These are phyloP conservation scores for Semnornis frantzii DNA, from an alignment of 2,113 vertebrate species.

Conservation along the genomic window DNA sequence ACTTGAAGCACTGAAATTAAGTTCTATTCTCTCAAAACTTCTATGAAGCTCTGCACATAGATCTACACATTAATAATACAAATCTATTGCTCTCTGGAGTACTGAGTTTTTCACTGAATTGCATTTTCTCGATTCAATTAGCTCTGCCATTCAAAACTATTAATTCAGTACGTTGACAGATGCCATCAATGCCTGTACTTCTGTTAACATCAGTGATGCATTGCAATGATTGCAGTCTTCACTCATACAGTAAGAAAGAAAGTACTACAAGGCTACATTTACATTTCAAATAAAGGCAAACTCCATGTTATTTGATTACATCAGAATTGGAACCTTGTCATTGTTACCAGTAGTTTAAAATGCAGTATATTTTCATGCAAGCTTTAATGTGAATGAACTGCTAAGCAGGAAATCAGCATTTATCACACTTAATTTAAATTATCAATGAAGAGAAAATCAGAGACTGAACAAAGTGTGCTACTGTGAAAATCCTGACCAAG, in stretches of 20 bases:
- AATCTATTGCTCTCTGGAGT: neutral
- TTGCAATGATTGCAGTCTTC: neutral
- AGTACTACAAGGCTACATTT: neutral
- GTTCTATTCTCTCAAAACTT: too few relatives aligned
- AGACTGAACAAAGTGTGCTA: neutral
- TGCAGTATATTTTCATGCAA: neutral
- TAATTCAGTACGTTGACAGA: neutral
- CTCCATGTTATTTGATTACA: neutral
- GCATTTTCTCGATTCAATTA: conserved; percentile 11
- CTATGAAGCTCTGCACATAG: too few relatives aligned
- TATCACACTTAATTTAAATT: neutral
- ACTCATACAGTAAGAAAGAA: neutral
- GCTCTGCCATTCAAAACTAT: neutral
- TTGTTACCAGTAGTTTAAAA: neutral
- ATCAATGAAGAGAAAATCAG: neutral
- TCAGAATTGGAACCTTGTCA: neutral
- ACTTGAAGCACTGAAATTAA: too few relatives aligned
- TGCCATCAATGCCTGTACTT: neutral
- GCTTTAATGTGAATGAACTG: neutral
- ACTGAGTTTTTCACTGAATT: neutral
- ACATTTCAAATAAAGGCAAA: neutral
- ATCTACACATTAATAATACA: neutral
- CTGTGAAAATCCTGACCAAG: neutral
- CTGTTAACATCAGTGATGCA: neutral
- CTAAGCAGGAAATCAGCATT: neutral